A percentile compares a stretch with the other conserved stretches of the same genome.
phyloP scores from a whole-genome alignment of 2,113 vertebrate species.

The Myotis lucifugus region DNA sequence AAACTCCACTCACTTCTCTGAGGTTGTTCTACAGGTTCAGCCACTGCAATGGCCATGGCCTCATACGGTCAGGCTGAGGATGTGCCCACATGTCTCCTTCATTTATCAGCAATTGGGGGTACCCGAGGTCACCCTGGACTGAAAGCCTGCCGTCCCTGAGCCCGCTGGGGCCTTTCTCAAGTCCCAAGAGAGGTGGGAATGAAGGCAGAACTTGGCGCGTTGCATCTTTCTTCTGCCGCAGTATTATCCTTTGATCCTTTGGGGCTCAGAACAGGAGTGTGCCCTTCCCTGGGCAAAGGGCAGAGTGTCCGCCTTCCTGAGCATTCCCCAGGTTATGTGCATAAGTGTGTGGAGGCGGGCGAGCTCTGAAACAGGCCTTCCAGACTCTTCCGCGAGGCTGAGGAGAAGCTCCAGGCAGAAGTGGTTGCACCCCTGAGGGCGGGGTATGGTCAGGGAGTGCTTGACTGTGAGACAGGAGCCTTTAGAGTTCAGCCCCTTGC shows the following conservation, averaged over 20 bases:
- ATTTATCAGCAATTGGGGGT: background rate
- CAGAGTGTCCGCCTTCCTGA: background rate
- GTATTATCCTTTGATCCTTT: background rate
- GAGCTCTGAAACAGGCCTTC: background rate
- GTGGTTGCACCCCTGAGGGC: background rate
- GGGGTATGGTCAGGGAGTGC: background rate
- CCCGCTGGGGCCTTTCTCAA: background rate
- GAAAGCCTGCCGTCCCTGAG: background rate
- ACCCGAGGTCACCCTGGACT: background rate
- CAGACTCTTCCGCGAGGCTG: background rate
- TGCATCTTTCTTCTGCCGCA: background rate
- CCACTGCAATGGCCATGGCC: background rate
- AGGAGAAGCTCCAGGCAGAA: background rate
- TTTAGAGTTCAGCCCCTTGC: background rate
- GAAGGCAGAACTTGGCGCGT: rapidly evolving
- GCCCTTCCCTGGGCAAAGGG: background rate
- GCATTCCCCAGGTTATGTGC: background rate
- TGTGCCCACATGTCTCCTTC: background rate
- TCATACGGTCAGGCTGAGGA: background rate
- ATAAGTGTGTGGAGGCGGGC: background rate
- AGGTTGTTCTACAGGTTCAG: background rate
- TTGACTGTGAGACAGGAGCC: background rate
- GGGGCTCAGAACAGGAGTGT: background rate
- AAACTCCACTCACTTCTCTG: background rate
- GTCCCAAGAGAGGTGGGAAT: background rate